Conservation (phyloP, 1,140 invertebrate species). For the Apis florea region DNA sequence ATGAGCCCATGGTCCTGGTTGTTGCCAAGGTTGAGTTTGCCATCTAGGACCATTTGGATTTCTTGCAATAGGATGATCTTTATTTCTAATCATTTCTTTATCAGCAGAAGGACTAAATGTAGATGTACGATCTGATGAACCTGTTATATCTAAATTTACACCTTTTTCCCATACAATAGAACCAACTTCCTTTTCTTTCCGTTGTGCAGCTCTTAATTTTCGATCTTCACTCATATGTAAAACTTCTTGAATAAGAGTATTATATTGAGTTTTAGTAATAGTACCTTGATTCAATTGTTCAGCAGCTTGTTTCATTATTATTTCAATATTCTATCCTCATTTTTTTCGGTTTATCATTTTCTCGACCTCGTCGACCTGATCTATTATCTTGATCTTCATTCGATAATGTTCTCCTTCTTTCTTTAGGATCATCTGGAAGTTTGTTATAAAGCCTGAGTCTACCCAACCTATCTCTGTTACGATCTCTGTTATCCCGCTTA, state of each 20-base stretch:
- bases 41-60: constrained; percentile 74
- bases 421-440: constrained; percentile 73
- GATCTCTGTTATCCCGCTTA: constrained; percentile 71
- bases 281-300: constrained; percentile 88
- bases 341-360: constrained; percentile 75
- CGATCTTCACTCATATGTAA: constrained; percentile 89
- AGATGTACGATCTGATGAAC: constrained; percentile 53
- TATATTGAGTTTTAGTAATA: constrained; percentile 89
- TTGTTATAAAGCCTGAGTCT: constrained; percentile 82
- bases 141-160: constrained; percentile 62
- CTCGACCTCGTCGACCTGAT: constrained; percentile 69
- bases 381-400: constrained; percentile 78
- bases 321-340: constrained; percentile 84
- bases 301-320: constrained; percentile 91
- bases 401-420: constrained; percentile 68
- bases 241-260: constrained; percentile 89
- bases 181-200: constrained; percentile 81
- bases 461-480: constrained; percentile 83
- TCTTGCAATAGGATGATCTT: constrained; percentile 65
- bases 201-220: constrained; percentile 88
- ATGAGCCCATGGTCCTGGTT: constrained; percentile 72
- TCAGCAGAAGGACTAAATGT: constrained; percentile 59
- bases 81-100: constrained; percentile 58
- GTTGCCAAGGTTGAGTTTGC: constrained; percentile 76
- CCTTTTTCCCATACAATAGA: constrained; percentile 75